A percentile compares a stretch with the other conserved stretches of the same genome.
phyloP scores from a whole-genome alignment of 2,113 vertebrate genomes.

The Trematomus loennbergii region DNA sequence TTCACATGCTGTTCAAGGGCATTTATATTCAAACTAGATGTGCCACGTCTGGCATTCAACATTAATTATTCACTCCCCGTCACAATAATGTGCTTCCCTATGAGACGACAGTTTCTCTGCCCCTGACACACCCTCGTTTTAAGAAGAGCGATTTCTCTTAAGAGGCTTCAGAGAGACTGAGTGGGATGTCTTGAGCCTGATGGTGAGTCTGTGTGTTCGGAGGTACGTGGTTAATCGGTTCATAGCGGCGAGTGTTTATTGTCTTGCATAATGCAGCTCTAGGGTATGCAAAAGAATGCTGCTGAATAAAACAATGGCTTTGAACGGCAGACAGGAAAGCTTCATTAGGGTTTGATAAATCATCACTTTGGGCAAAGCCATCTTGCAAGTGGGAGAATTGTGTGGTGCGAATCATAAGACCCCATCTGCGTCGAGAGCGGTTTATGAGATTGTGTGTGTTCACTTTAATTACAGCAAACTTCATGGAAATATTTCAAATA shows the following conservation, averaged over 20 bases:
- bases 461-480: conserved; percentile 11
- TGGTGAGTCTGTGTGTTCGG: conserved; percentile 48
- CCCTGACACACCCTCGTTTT: conserved; percentile 48
- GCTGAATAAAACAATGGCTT: conserved; percentile 27
- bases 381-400: conserved; percentile 4
- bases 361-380: conserved; percentile 14
- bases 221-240: conserved; percentile 54
- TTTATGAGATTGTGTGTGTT: neutral
- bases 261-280: conserved; percentile 41
- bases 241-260: conserved; percentile 54
- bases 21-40: conserved; percentile 67
- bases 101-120: conserved; percentile 63
- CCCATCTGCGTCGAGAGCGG: neutral
- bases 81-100: conserved; percentile 65
- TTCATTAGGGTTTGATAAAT: conserved; percentile 46
- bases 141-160: conserved; percentile 33
- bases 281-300: conserved; percentile 28
- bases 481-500: neutral
- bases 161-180: conserved; percentile 24
- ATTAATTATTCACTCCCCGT: conserved; percentile 73
- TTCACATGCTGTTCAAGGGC: conserved; percentile 38
- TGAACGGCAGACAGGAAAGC: conserved; percentile 24
- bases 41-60: conserved; percentile 56
- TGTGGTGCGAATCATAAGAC: neutral
- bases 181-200: conserved; percentile 38